Evolutionary conservation across 2,888 invertebrate species (phyloP).

Genomic region (Melinopterus prodromus): DNA sequence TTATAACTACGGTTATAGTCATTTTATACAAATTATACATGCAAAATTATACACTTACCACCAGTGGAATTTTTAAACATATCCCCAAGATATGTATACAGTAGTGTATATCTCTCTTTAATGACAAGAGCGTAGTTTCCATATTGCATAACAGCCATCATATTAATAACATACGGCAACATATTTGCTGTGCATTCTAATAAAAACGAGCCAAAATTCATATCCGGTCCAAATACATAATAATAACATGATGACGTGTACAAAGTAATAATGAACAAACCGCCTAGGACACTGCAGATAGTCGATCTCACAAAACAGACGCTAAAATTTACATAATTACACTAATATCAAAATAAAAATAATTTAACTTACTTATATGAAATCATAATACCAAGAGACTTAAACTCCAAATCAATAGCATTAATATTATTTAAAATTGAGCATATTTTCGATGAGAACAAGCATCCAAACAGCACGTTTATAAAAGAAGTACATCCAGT

Average conservation of each 20-base stretch:
- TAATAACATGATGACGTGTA: background rate
- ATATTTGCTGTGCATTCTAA: background rate
- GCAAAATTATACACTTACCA: slow-evolving; percentile 28
- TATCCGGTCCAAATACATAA: background rate
- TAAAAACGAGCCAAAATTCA: background rate
- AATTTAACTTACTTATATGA: background rate
- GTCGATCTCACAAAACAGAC: background rate
- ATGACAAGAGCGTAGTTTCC: slow-evolving; percentile 43
- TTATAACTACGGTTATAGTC: too few species aligned
- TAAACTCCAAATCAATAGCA: background rate
- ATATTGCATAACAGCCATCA: slow-evolving; percentile 46
- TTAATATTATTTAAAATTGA: background rate
- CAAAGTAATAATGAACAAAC: background rate
- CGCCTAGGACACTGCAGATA: background rate
- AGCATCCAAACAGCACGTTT: background rate
- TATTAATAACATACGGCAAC: slow-evolving; percentile 36
- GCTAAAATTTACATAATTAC: background rate
- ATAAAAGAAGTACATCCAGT: background rate
- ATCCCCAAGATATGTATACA: slow-evolving; percentile 45
- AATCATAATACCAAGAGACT: background rate
- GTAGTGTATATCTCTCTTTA: slow-evolving; percentile 40
- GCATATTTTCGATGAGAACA: background rate
- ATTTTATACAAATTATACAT: too few species aligned
- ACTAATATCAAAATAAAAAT: background rate
- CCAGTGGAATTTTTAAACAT: slow-evolving; percentile 16